Percentiles rank a stretch among this genome's conserved stretches.
phyloP scores from a whole-genome alignment of 1,140 invertebrate genomes.

The Gryon sp. region DNA sequence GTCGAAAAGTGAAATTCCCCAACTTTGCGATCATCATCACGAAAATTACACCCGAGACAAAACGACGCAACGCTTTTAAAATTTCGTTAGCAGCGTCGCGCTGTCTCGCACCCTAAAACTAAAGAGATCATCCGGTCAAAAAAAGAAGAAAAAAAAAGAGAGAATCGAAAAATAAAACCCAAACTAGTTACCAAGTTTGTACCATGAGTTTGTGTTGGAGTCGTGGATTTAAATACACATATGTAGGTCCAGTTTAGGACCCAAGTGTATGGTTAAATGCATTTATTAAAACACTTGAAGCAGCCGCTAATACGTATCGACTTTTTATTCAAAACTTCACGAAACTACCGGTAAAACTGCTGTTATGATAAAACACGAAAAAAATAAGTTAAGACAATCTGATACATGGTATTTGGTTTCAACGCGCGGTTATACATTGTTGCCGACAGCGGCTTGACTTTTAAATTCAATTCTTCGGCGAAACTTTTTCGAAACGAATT shows the following conservation, averaged over 20 bases:
- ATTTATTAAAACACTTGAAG: background rate
- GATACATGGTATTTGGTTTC: too few species aligned
- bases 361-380: too few species aligned
- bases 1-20: conserved; percentile 44
- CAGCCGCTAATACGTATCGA: background rate
- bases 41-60: conserved; percentile 20
- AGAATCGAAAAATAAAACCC: too few species aligned
- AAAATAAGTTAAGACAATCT: too few species aligned
- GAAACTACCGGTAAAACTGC: background rate
- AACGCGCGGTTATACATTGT: too few species aligned
- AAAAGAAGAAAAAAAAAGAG: too few species aligned
- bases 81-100: conserved; percentile 66
- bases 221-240: background rate
- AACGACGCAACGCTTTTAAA: conserved; percentile 7
- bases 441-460: too few species aligned
- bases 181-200: conserved; percentile 51
- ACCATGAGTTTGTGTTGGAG: conserved; percentile 9
- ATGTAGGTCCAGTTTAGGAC: conserved; percentile 4
- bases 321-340: conserved; percentile 1
- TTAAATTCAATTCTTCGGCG: too few species aligned
- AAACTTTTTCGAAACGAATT: too few species aligned
- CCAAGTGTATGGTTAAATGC: too few species aligned
- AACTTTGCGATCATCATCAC: too few species aligned
- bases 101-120: conserved; percentile 68
- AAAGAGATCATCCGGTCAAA: conserved; percentile 59